Base-by-base conservation (phyloP, 2,888 invertebrate genomes). In the Pterobdella sp. region DNA sequence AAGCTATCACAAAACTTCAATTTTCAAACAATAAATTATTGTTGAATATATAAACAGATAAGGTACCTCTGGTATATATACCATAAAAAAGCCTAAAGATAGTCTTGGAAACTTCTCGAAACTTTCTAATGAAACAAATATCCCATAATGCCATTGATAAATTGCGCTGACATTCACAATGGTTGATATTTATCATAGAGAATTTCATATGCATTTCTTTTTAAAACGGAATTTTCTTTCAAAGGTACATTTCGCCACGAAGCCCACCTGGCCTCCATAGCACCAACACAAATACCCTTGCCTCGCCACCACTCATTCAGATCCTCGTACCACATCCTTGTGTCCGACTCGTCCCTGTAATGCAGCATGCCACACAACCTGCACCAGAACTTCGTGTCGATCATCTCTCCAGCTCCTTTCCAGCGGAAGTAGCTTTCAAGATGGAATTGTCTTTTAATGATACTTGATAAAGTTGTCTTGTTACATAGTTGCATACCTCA, bases 371-470 rank as follows among this genome's bases (percentile, higher is more conserved):
- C 89, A 83, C 94, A 94, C 74, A 94, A 87, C 60, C 93, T 89
- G 82, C 93, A 94, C 89, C 93, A 93, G 85, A 93, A 94, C 83
- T 89, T 93, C 32, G 96, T 96, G 85, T 97, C 94, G 80, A 96
- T 91, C 82, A 96, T 94, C 83, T 94, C 91, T 0, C 96, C 96
- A 0, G 93, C 93, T 66, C 92, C 92, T 86, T 93, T 90, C 93
- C 93, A 94, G 79, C 88, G 88, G 84, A 96, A 95, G 84, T 96
- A 96, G 36, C 71, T 71, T 60, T 3, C 1, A 36, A 7, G 1
- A 18, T 42, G 42, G 7, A 42, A 42, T 42, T 42, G 42, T 14
- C 18, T 42, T 7, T 42, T 14, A 18, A 14, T 42, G 42, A 42
- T 42, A 18, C 7, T 14, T 14, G 18, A 18, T 42, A 42, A 18